Percentiles rank a stretch among this genome's conserved stretches.
Conservation (phyloP, 2,797 vertebrate genomes). For the Petrocephalus sullivani region DNA sequence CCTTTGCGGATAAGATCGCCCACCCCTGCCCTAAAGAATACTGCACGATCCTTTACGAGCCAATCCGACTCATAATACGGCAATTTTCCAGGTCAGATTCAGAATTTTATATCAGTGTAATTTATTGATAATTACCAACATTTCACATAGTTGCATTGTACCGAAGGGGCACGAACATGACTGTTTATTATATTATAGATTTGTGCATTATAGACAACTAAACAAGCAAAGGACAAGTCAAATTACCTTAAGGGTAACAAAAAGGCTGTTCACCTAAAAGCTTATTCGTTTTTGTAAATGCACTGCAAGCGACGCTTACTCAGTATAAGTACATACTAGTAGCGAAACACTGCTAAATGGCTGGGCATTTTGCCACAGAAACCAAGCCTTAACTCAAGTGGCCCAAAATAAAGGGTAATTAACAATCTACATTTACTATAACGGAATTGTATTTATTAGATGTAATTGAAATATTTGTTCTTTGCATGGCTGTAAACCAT, state of each 20-base stretch:
- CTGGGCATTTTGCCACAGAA: conserved; percentile 31
- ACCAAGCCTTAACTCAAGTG: conserved; percentile 26
- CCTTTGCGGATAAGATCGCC: too few species aligned
- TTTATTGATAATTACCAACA: background rate
- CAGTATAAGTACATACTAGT: background rate
- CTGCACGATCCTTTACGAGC: background rate
- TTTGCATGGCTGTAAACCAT: conserved; percentile 42
- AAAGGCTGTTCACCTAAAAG: background rate
- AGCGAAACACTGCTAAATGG: background rate
- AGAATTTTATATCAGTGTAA: background rate
- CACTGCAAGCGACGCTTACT: background rate
- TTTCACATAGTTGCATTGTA: background rate
- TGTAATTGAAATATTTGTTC: conserved; percentile 43
- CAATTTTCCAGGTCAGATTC: background rate
- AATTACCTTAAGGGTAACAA: background rate
- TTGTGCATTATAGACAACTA: background rate
- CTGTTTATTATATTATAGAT: background rate
- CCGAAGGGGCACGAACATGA: background rate
- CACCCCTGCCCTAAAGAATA: background rate
- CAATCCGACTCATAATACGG: background rate
- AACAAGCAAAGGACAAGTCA: background rate
- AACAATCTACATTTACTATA: conserved; percentile 28
- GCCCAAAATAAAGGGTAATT: conserved; percentile 30
- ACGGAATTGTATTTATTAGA: conserved; percentile 33
- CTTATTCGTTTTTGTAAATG: background rate